Evolutionary conservation across 2,113 vertebrate species (phyloP).

Genomic region (Cardinalis cardinalis): DNA sequence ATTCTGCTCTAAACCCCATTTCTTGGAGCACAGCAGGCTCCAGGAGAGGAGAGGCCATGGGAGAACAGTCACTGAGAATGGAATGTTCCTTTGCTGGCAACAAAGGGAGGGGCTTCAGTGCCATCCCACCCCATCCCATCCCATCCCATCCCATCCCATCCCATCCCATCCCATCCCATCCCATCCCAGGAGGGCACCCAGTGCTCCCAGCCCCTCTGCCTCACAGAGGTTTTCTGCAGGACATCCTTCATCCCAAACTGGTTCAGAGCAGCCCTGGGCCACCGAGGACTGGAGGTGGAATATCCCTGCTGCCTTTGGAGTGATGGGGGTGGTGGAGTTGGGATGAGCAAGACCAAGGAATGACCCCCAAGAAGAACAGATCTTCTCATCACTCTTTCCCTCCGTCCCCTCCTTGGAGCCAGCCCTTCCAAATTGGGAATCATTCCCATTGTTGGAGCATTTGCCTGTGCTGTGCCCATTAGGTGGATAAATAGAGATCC

Average conservation of each 20-base stretch:
- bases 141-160: background rate
- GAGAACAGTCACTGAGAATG: background rate
- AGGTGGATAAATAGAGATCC: background rate
- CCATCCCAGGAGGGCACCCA: fast-evolving
- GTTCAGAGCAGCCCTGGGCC: background rate
- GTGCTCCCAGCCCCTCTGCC: background rate
- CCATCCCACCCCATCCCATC: background rate
- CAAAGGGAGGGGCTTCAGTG: background rate
- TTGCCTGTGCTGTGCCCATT: background rate
- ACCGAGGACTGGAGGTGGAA: background rate
- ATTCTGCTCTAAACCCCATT: background rate
- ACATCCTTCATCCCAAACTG: background rate
- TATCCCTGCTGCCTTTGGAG: background rate
- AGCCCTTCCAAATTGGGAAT: background rate
- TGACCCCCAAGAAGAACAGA: background rate
- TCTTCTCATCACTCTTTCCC: background rate
- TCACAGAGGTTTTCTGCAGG: background rate
- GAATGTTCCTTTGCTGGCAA: background rate
- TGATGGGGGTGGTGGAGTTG: background rate
- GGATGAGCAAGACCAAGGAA: background rate
- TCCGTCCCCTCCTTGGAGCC: background rate
- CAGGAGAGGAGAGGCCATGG: background rate
- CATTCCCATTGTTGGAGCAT: background rate
- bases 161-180: background rate
- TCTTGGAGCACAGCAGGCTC: fast-evolving